Evolutionary conservation across 2,797 vertebrate species (phyloP).

Genomic region (Mus minutoides): DNA sequence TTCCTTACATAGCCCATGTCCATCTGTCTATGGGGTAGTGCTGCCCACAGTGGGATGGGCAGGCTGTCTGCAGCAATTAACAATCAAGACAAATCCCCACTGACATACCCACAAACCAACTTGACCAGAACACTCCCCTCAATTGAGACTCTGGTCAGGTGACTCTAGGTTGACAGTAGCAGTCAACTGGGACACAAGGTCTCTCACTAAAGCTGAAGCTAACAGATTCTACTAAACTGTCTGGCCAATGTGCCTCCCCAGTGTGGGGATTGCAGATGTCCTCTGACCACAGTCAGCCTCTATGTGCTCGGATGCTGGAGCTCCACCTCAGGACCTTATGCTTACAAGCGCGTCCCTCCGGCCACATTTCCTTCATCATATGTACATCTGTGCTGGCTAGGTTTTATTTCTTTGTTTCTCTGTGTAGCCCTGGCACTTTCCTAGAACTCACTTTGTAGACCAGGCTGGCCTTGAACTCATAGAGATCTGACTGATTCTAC

Average conservation of each 20-base stretch:
- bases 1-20: not conserved
- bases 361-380: not conserved
- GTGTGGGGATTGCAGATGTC: not conserved
- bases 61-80: not conserved
- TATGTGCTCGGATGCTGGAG: not conserved
- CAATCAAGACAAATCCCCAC: not conserved
- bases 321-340: not conserved
- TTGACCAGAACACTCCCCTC: not conserved
- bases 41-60: not conserved
- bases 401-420: not conserved
- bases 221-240: not conserved
- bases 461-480: not conserved
- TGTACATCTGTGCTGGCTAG: not conserved
- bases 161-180: not conserved
- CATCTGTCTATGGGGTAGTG: not conserved
- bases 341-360: not conserved
- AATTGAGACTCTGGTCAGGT: not conserved
- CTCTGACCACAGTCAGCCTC: not conserved
- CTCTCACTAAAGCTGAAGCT: not conserved
- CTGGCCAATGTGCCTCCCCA: not conserved
- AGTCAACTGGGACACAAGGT: not conserved
- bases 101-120: not conserved
- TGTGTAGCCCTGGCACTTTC: not conserved
- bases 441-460: not conserved
- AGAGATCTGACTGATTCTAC: not conserved